These are phyloP conservation scores for Drosophila melanogaster DNA, from an alignment of 1,140 invertebrate genomes.

Conservation along the genomic window DNA sequence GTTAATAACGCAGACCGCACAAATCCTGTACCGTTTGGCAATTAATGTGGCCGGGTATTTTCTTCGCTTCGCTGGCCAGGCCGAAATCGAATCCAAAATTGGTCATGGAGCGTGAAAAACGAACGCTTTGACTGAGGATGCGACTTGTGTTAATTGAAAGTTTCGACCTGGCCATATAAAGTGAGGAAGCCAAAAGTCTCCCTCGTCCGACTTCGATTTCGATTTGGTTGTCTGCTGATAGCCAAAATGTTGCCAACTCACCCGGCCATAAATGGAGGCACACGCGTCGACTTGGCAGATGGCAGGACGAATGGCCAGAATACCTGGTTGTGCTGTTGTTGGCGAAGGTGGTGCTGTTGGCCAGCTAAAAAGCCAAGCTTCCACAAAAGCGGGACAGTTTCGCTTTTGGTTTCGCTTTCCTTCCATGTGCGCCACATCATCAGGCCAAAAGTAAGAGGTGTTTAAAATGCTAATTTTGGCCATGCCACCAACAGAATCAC, in stretches of 20 bases:
- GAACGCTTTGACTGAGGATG: conserved; percentile 63
- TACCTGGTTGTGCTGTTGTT: neutral
- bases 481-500: conserved; percentile 60
- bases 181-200: conserved; percentile 58
- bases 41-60: conserved; percentile 57
- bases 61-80: conserved; percentile 2
- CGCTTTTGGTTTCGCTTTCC: conserved; percentile 58
- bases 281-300: conserved; percentile 64
- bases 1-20: conserved; percentile 66
- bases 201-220: conserved; percentile 58
- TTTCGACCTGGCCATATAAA: conserved; percentile 72
- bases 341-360: neutral
- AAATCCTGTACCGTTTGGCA: conserved; percentile 68
- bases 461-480: conserved; percentile 80
- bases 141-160: conserved; percentile 80
- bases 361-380: conserved; percentile 4
- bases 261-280: conserved; percentile 68
- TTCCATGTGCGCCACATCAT: conserved; percentile 70
- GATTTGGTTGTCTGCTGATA: conserved; percentile 71
- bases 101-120: conserved; percentile 74
- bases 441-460: conserved; percentile 78
- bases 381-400: conserved; percentile 28
- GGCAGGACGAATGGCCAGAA: conserved; percentile 38
- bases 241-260: conserved; percentile 66
- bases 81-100: conserved; percentile 44